Evolutionary conservation across 2,797 vertebrate species (phyloP).

Genomic region (Pristis pectinata): DNA sequence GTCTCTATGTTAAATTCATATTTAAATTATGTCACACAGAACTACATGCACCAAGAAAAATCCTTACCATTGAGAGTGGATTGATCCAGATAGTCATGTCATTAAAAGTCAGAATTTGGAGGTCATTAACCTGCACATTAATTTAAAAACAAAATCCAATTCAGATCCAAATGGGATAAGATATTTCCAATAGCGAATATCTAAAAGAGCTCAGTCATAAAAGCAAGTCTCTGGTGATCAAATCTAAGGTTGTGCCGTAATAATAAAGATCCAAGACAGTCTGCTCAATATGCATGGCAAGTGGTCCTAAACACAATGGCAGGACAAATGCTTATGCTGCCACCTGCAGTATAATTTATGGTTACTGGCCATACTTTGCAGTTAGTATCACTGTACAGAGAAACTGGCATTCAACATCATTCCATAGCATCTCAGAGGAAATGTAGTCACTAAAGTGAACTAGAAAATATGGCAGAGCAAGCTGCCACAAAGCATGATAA

Average conservation of each 20-base stretch:
- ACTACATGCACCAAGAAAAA: neutral
- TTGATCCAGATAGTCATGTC: neutral
- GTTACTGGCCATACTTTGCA: neutral
- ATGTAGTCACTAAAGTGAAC: no score
- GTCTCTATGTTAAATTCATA: neutral
- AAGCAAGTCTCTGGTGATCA: neutral
- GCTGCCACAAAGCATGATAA: no score
- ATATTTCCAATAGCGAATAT: neutral
- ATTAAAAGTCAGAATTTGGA: neutral
- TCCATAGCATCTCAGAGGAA: no score
- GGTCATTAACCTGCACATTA: neutral
- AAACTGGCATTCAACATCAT: no score
- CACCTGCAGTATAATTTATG: neutral
- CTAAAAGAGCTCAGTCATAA: neutral
- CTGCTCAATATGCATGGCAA: neutral
- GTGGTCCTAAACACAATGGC: neutral
- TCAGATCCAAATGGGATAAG: neutral
- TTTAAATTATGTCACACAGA: neutral
- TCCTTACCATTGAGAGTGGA: neutral
- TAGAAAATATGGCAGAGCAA: no score
- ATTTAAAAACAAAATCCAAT: neutral
- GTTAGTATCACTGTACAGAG: no score
- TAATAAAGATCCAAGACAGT: neutral
- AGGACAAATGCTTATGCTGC: constrained; percentile 28
- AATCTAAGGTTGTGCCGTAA: neutral